Evolutionary conservation across 1,140 invertebrate genomes (phyloP), one percentile per base, ranked within the genome.

Genomic region (Odontomachus brunneus): DNA sequence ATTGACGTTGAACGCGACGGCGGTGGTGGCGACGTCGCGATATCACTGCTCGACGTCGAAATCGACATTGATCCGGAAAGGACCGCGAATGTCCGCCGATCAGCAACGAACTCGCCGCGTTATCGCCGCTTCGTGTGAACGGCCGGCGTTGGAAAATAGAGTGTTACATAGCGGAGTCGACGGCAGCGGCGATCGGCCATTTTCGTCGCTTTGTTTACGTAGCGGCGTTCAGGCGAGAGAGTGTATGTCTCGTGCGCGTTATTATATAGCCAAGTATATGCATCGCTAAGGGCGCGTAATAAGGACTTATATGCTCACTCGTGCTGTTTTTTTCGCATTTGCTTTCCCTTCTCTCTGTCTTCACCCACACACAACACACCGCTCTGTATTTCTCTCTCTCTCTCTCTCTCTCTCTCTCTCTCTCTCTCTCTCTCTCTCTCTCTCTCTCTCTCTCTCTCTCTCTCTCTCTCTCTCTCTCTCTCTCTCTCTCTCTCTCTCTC

Each of bases 181-280:
- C 69, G 78, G 22, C 19, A 57, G 33, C 53, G 44, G 19, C 19
- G 51, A 83, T 89, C 90, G 84, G 89, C 89, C 90, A 91, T 91
- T 91, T 90, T 91, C 73, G 65, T 74, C 81, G 84, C 89, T 90
- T 91, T 91, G 90, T 91, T 91, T 90, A 91, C 87, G 89, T 89
- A 90, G 84, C 48, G 38, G 33, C 26, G 75, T 71, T 65, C 44
- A 66, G 51, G 24, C 65, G 38, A 57, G 29, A 15, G 17, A 65
- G 49, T 14, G 74, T 51, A 69, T 78, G 82, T 74, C 83, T 72
- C 60, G 49, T 72, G 38, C 38, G 38, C 38, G 3, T 44, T 44
- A 44, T 44, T 60, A 60, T 44, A 33, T 22, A n/a, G 44, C 15
- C 53, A 14, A 24, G n/a, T 22, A 51, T 22, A 24, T 7, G 3